Evolutionary conservation across 2,888 invertebrate species (phyloP).

Genomic region (Heteromyza rotundicornis): DNA sequence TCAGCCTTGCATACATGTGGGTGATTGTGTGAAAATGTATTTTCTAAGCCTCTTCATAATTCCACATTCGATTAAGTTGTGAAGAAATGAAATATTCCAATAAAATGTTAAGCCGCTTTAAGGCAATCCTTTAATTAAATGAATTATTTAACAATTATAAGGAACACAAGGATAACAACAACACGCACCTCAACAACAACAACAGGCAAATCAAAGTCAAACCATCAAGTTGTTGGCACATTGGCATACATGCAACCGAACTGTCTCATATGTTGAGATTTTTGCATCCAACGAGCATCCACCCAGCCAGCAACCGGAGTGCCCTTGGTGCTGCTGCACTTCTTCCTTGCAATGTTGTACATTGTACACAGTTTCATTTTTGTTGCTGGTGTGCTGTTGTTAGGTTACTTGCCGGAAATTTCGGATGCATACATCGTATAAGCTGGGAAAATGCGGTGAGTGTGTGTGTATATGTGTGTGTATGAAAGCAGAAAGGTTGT

Average conservation of each 20-base stretch:
- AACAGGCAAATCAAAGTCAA: conserved; percentile 18
- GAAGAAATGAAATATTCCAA: conserved; percentile 19
- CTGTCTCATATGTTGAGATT: no score
- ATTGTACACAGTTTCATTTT: not conserved
- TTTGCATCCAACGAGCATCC: no score
- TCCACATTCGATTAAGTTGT: conserved; percentile 28
- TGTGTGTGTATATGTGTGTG: conserved; percentile 17
- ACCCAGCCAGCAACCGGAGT: not conserved
- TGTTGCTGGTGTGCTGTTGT: not conserved
- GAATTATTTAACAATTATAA: conserved; percentile 14
- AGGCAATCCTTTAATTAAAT: conserved; percentile 21
- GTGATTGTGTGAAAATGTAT: not conserved
- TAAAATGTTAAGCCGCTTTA: conserved; percentile 25
- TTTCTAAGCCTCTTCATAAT: not conserved
- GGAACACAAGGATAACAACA: conserved; percentile 6
- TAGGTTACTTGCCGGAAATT: no score
- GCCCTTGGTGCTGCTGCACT: not conserved
- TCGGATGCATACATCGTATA: not conserved
- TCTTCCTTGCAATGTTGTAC: not conserved
- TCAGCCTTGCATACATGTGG: not conserved
- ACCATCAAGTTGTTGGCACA: conserved; percentile 12
- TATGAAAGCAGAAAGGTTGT: conserved; percentile 20
- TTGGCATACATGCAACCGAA: no score
- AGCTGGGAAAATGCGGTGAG: no score
- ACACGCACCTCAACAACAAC: conserved; percentile 11